Conservation (phyloP, 2,113 vertebrate genomes). For the Platichthys stellatus region DNA sequence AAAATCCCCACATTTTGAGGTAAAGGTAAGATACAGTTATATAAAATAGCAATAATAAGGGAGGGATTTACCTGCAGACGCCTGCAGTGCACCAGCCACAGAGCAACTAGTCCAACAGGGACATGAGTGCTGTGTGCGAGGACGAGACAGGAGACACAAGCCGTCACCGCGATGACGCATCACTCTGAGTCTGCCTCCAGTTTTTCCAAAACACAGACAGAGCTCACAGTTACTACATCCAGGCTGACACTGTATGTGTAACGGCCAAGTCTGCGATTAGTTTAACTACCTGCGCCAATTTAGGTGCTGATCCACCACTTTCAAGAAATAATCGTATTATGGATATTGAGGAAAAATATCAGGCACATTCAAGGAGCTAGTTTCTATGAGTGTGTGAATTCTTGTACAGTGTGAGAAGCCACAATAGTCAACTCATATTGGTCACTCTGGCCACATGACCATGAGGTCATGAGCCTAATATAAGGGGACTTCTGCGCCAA, state of each 20-base stretch:
- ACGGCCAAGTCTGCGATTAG: too few relatives aligned
- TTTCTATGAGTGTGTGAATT: too few relatives aligned
- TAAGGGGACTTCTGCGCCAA: too few relatives aligned
- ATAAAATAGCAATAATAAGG: not conserved
- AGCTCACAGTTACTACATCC: not conserved
- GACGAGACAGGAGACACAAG: constrained; percentile 28
- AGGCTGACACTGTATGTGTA: not conserved
- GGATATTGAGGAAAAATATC: too few relatives aligned
- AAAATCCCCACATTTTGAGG: not conserved
- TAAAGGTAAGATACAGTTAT: not conserved
- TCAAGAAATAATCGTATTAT: too few relatives aligned
- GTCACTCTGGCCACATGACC: too few relatives aligned
- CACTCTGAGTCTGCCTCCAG: constrained; percentile 43
- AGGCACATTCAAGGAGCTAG: too few relatives aligned
- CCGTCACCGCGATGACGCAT: constrained; percentile 43
- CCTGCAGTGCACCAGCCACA: constrained; percentile 7
- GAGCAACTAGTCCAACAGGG: not conserved
- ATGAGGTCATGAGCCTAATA: too few relatives aligned
- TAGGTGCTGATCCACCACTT: too few relatives aligned
- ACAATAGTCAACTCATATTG: too few relatives aligned
- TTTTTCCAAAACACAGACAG: constrained; percentile 48
- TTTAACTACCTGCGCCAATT: too few relatives aligned
- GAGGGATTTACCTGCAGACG: constrained; percentile 48
- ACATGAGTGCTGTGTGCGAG: constrained; percentile 2
- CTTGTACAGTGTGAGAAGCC: too few relatives aligned